Conservation (phyloP, 1,140 invertebrate species). For the Eueides isabella region DNA sequence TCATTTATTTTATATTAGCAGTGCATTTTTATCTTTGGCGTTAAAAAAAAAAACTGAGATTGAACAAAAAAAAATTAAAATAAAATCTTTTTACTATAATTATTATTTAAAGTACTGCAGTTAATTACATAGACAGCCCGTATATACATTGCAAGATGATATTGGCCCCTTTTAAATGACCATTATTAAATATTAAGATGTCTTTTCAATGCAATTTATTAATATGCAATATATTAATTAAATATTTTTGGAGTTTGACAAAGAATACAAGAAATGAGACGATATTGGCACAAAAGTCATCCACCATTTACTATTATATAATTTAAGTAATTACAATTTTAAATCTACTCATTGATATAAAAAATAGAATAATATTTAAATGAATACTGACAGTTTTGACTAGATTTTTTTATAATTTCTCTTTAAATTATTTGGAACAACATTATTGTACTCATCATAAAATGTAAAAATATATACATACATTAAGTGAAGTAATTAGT, state of each 20-base stretch:
- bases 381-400: conserved; percentile 14
- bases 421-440: not conserved
- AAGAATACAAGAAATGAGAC: not conserved
- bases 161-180: conserved; percentile 1
- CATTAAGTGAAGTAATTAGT: not conserved
- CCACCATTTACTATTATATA: not conserved
- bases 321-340: not conserved
- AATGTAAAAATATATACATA: not conserved
- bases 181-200: not conserved
- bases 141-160: not conserved
- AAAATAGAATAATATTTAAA: not conserved
- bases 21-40: not conserved
- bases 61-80: not conserved
- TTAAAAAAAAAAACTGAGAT: not conserved
- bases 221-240: not conserved
- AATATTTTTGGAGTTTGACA: not conserved
- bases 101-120: not conserved
- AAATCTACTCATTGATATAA: not conserved
- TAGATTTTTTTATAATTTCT: not conserved
- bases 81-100: not conserved
- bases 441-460: not conserved
- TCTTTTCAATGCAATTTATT: not conserved
- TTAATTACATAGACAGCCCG: not conserved
- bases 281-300: conserved; percentile 1
- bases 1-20: not conserved